Evolutionary conservation across 2,888 invertebrate genomes (phyloP).

Genomic region (Adineta ricciae): DNA sequence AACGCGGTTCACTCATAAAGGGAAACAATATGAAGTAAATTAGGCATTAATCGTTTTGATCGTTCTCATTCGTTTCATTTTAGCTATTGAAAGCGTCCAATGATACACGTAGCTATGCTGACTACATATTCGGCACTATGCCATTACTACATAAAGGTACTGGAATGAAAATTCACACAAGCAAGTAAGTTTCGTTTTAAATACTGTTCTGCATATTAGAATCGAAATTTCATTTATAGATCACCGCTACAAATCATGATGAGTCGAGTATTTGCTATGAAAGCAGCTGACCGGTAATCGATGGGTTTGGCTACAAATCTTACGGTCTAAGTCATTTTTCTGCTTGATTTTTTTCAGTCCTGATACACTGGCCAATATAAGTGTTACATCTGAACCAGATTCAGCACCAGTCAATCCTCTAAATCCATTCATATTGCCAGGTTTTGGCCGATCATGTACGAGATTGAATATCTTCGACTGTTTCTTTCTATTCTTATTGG

Average conservation of each 20-base stretch:
- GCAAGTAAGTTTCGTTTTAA: neutral
- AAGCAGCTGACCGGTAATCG: neutral
- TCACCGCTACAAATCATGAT: neutral
- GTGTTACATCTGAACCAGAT: neutral
- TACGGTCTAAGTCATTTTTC: too few species aligned
- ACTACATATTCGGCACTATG: neutral
- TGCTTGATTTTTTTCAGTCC: neutral
- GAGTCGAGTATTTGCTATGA: neutral
- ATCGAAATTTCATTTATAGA: neutral
- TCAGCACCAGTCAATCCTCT: neutral
- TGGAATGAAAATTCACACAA: neutral
- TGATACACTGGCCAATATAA: neutral
- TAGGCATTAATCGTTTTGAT: neutral
- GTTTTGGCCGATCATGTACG: neutral
- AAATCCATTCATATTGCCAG: neutral
- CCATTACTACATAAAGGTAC: neutral
- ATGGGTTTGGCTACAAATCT: neutral
- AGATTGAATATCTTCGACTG: neutral
- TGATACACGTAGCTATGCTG: neutral
- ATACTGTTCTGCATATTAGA: too few species aligned
- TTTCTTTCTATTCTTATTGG: too few species aligned
- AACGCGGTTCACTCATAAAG: neutral
- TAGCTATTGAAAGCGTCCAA: neutral
- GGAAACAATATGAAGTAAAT: neutral
- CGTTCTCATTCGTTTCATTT: neutral